Base-by-base conservation (phyloP, 2,797 vertebrate species). In the Phalloptychus januarius region DNA sequence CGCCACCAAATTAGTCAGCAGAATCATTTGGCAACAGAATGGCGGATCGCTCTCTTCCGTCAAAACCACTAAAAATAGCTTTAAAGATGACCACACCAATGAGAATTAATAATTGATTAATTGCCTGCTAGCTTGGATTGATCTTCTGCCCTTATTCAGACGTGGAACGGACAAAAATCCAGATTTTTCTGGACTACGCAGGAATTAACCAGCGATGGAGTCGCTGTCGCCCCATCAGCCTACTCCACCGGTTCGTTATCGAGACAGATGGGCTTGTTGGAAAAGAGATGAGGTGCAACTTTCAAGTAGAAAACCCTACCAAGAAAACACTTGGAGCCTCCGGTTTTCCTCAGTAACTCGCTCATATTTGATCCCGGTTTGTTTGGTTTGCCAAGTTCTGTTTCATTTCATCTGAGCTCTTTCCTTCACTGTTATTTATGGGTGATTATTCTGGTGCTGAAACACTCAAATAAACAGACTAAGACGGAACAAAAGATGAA, bases 161-260 rank as follows among this genome's bases (percentile, higher is more conserved):
- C 3, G 15, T 33, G 31, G 28, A 63, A 63, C 4, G 31, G 5
- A 58, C 54, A 58, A 58, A 58, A 31, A 15, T 31, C 11, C 31
- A 33, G 31, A 63, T 63, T 36, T 58, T 33, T 63, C 28, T 33
- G 48, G 76, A 12, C 16, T 10, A 12, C 12, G 7, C 2, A 58
- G 13, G 18, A 58, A 18, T 74, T 33, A 18, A 16, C 40, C 85
- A 20, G 76, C 85, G 87, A 93, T 93, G 90, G 85, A 94, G 93
- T 91, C 87, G 31, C 81, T 85, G 83, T 86, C 93, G 84, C 90
- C 92, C 90, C 92, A 88, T 91, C 88, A 23, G 92, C 86, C 78
- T 7, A 25, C 92, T 58, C 90, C 78, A 81, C 88, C 67, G 90
- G 91, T 92, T 92, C 84, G 91, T 93, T 92, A 88, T 91, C 88